phyloP scores from a whole-genome alignment of 1,140 invertebrate species.

The Macrostomum lignano region DNA sequence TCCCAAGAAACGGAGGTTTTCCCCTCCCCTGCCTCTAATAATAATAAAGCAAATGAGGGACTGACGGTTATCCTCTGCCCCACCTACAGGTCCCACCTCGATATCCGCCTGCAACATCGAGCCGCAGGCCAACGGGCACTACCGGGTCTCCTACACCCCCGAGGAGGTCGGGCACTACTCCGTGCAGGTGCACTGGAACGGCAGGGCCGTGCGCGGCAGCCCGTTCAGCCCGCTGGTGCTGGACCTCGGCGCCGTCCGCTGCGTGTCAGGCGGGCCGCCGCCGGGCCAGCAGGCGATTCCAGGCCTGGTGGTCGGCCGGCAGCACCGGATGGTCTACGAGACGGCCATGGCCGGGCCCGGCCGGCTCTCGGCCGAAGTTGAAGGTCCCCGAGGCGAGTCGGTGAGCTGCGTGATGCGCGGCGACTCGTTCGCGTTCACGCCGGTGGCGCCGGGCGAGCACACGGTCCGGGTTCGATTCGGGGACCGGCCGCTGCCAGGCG shows the following conservation, averaged over 20 bases:
- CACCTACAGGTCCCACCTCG: no score
- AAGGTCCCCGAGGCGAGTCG: conserved; percentile 35
- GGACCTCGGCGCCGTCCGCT: no score
- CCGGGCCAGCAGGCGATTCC: conserved; percentile 41
- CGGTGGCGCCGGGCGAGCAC: background rate
- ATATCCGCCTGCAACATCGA: no score
- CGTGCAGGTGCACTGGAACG: conserved; percentile 41
- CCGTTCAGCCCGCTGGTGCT: no score
- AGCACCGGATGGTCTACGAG: conserved; percentile 37
- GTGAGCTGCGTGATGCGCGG: conserved; percentile 1
- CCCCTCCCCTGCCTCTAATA: no score
- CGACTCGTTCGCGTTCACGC: conserved; percentile 6
- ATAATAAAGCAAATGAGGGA: no score
- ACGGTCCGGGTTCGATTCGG: conserved; percentile 17
- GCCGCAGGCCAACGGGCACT: no score
- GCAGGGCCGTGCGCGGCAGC: conserved; percentile 57
- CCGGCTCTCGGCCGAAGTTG: conserved; percentile 39
- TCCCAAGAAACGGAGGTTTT: no score
- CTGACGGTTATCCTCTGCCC: no score
- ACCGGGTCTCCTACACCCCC: no score
- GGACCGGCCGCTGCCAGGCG: conserved; percentile 8
- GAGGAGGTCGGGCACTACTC: conserved; percentile 44
- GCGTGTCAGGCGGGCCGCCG: conserved; percentile 36
- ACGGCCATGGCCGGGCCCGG: conserved; percentile 34
- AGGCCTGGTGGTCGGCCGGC: conserved; percentile 37